Percentiles rank a stretch among this genome's conserved stretches.
Evolutionary conservation across 2,113 vertebrate species (phyloP).

Genomic region (Clarias batrachus): DNA sequence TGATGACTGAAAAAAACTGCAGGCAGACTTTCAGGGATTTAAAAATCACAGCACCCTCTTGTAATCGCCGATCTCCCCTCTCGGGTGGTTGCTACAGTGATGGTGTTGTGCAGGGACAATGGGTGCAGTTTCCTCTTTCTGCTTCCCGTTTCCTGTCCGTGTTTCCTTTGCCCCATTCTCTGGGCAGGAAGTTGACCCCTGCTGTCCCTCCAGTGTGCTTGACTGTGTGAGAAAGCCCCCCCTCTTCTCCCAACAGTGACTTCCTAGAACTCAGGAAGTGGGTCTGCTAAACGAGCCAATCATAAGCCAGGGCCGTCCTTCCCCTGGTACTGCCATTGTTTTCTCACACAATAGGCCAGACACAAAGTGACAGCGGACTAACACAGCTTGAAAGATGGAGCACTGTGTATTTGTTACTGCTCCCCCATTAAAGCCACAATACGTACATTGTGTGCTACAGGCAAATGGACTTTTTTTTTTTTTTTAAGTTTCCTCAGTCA

Average conservation of each 20-base stretch:
- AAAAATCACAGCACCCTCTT: slow-evolving; percentile 50
- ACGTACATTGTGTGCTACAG: neutral
- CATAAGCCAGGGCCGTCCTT: slow-evolving; percentile 70
- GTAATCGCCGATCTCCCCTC: slow-evolving; percentile 58
- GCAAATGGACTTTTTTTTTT: neutral
- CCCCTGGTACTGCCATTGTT: slow-evolving; percentile 75
- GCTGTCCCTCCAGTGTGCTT: slow-evolving; percentile 46
- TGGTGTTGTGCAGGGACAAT: slow-evolving; percentile 77
- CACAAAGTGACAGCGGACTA: slow-evolving; percentile 62
- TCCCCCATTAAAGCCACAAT: neutral
- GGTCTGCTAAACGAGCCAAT: slow-evolving; percentile 69
- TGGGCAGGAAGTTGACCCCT: slow-evolving; percentile 72
- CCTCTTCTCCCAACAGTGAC: slow-evolving; percentile 62
- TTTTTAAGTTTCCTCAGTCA: neutral
- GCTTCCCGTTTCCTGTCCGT: slow-evolving; percentile 80
- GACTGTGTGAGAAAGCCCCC: slow-evolving; percentile 61
- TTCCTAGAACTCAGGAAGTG: slow-evolving; percentile 79
- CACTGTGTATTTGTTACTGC: slow-evolving; percentile 30
- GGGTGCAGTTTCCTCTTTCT: slow-evolving; percentile 82
- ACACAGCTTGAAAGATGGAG: slow-evolving; percentile 42
- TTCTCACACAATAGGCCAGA: slow-evolving; percentile 77
- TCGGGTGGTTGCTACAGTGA: slow-evolving; percentile 70
- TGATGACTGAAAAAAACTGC: neutral
- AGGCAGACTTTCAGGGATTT: slow-evolving; percentile 33
- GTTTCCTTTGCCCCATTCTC: slow-evolving; percentile 79